Conservation (phyloP, 2,113 vertebrate genomes). For the Asarcornis scutulata region DNA sequence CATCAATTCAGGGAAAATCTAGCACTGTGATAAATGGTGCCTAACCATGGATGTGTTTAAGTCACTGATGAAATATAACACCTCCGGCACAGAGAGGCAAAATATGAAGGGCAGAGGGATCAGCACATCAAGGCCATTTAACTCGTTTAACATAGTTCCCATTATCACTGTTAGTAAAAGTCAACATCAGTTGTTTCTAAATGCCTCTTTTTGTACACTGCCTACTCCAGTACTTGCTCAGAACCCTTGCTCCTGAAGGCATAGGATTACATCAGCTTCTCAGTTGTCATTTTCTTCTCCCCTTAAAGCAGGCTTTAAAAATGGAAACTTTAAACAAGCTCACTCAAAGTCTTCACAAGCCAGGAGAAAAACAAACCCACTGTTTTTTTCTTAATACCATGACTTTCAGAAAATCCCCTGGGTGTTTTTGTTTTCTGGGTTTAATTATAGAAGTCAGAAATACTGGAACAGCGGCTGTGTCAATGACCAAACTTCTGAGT, state of each 20-base stretch:
- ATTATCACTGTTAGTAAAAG: neutral
- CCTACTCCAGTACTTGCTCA: neutral
- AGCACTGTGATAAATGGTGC: neutral
- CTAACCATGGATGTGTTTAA: neutral
- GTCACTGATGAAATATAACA: neutral
- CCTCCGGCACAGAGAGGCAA: neutral
- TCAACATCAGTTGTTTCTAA: neutral
- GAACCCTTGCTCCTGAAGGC: neutral
- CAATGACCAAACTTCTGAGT: neutral
- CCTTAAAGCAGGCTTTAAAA: neutral
- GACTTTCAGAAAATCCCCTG: slow-evolving; percentile 1
- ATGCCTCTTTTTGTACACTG: neutral
- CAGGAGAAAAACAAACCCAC: neutral
- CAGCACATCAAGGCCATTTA: neutral
- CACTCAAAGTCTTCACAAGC: neutral
- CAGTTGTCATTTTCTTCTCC: neutral
- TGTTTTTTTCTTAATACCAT: neutral
- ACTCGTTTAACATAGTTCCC: neutral
- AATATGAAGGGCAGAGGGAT: neutral
- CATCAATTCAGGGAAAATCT: neutral
- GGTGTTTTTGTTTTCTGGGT: neutral
- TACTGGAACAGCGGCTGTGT: neutral
- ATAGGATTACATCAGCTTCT: neutral
- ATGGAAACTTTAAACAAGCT: neutral
- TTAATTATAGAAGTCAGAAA: slow-evolving; percentile 9